Evolutionary conservation across 2,797 vertebrate species (phyloP).

Genomic region (Myotis findleyi): DNA sequence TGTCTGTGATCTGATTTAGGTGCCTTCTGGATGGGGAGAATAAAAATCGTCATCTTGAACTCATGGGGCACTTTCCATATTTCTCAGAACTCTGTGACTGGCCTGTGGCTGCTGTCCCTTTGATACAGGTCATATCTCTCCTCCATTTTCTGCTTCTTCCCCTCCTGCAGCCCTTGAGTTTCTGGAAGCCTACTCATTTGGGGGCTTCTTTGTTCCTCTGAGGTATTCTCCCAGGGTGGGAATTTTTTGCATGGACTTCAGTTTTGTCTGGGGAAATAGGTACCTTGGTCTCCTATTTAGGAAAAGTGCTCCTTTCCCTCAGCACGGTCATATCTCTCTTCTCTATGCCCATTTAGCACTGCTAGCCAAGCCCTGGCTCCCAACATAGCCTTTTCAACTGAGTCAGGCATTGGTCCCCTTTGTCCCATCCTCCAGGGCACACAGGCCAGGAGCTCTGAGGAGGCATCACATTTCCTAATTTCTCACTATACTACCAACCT

Average conservation of each 20-base stretch:
- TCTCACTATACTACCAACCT: background rate
- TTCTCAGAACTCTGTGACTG: background rate
- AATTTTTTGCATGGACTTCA: background rate
- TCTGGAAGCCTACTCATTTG: background rate
- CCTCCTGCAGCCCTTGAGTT: background rate
- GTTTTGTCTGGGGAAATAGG: background rate
- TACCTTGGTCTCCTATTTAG: background rate
- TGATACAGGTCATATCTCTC: background rate
- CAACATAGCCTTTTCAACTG: background rate
- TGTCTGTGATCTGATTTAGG: background rate
- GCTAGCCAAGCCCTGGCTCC: background rate
- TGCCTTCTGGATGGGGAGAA: background rate
- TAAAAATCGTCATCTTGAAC: background rate
- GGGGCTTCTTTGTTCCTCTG: background rate
- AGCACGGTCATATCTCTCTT: background rate
- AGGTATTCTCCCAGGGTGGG: background rate
- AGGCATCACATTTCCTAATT: background rate
- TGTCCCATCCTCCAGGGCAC: background rate
- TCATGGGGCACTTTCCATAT: background rate
- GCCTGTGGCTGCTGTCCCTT: background rate
- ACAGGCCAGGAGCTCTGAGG: background rate
- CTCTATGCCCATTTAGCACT: background rate
- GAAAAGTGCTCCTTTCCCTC: background rate
- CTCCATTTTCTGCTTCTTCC: background rate
- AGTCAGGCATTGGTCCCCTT: background rate